Base-by-base conservation (phyloP, 2,888 invertebrate species). In the Malacosoma neustria region DNA sequence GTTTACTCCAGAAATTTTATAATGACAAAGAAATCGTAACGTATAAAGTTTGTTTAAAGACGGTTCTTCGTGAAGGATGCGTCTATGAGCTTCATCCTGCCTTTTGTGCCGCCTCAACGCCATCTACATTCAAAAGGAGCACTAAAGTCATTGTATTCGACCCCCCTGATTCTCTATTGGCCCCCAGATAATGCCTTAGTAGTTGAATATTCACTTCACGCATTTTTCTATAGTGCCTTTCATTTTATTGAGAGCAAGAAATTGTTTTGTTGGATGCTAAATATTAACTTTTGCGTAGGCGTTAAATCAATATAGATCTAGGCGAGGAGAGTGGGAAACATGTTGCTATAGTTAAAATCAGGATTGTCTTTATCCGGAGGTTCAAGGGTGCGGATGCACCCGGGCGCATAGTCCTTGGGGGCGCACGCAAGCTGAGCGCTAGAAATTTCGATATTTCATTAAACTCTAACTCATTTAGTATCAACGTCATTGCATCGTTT, bases 81-180 rank as follows among this genome's bases (percentile, higher is more conserved):
- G 40, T 29, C 43, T 41, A 55, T 40, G 46, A 39, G 46, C 40
- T 40, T 13, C 45, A 43, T 52, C 48, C 49, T 41, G 45, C 35
- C 39, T 37, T 40, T 49, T 48, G 34, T 13, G 30, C 41, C 30
- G 36, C 39, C 36, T 39, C 32, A 35, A 14, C 35, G 38, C 32
- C 14, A 33, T 41, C 37, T 42, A 35, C 41, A 44, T 47, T 46
- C 44, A 37, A 40, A 47, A 37, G 42, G 29, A 34, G 31, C 33
- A 42, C 35, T 14, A 48, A 39, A 37, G 43, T 40, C 35, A 40
- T 51, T 50, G 45, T 50, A 41, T 13, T 32, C n/a, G 33, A 29
- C 15, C 13, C 29, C 14, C 12, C 35, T 36, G 43, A 44, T 45
- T 38, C 39, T 37, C 30, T 39, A 42, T 40, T 35, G 35, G 37